phyloP scores from a whole-genome alignment of 37 sponge, comb jelly and placozoan genomes.

The Mnemiopsis leidyi region DNA sequence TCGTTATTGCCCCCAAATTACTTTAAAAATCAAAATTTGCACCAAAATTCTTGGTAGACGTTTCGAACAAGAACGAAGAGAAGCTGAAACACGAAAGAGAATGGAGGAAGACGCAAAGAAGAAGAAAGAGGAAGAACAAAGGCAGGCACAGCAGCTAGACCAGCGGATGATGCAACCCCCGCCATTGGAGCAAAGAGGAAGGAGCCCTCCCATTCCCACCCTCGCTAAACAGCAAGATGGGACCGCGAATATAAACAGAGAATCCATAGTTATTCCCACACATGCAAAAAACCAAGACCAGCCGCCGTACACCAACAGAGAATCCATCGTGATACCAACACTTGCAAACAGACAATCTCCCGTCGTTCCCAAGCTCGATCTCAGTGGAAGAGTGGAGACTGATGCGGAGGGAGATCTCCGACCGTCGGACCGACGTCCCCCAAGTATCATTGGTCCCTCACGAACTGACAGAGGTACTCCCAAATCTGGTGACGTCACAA shows the following conservation, averaged over 20 bases:
- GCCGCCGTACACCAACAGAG: not conserved
- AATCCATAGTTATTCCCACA: not conserved
- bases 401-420: not conserved
- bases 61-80: slow-evolving; percentile 3
- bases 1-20: no score
- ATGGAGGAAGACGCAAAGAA: not conserved
- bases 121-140: not conserved
- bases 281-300: not conserved
- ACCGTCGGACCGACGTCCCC: not conserved
- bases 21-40: no score
- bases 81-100: not conserved
- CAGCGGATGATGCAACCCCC: not conserved
- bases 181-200: not conserved
- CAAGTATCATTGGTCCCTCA: not conserved
- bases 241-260: not conserved
- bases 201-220: not conserved
- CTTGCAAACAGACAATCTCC: not conserved
- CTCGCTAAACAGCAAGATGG: not conserved
- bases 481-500: not conserved
- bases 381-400: not conserved
- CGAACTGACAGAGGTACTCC: not conserved
- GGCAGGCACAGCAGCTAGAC: not conserved
- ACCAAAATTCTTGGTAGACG: no score
- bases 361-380: not conserved
- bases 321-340: slow-evolving; percentile 10